Evolutionary conservation across 2,797 vertebrate species (phyloP).

Genomic region (Monodelphis domestica): DNA sequence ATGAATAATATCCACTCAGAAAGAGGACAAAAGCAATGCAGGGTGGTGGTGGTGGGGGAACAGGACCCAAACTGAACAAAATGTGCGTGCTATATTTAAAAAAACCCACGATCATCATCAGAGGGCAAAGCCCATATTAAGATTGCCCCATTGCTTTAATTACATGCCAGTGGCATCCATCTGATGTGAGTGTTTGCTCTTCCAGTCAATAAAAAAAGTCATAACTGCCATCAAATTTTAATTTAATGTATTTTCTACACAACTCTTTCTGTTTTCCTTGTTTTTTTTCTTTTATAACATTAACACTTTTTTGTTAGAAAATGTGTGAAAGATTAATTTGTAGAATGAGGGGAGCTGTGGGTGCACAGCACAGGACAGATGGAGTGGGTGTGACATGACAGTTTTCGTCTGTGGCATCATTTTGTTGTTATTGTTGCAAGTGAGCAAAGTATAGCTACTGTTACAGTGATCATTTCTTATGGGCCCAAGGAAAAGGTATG

Average conservation of each 20-base stretch:
- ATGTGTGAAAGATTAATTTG: constrained; percentile 91
- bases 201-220: constrained; percentile 88
- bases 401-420: constrained; percentile 87
- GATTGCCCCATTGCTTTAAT: constrained; percentile 86
- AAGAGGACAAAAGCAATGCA: constrained; percentile 83
- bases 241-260: constrained; percentile 90
- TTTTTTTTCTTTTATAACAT: constrained; percentile 88
- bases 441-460: constrained; percentile 85
- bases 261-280: constrained; percentile 88
- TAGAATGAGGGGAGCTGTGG: constrained; percentile 88
- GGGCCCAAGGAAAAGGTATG: constrained; percentile 65
- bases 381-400: constrained; percentile 88
- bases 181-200: constrained; percentile 87
- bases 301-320: constrained; percentile 89
- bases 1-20: constrained; percentile 85
- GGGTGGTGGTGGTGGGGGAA: constrained; percentile 60
- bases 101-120: constrained; percentile 73
- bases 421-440: constrained; percentile 87
- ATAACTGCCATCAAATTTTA: constrained; percentile 89
- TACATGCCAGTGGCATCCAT: constrained; percentile 85
- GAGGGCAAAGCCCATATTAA: constrained; percentile 84
- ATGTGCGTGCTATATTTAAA: constrained; percentile 86
- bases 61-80: constrained; percentile 84
- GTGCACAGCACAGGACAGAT: constrained; percentile 88
- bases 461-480: constrained; percentile 77